Evolutionary conservation across 1,140 invertebrate genomes (phyloP), one percentile per base, ranked within the genome.

Genomic region (Bacillus rossius): DNA sequence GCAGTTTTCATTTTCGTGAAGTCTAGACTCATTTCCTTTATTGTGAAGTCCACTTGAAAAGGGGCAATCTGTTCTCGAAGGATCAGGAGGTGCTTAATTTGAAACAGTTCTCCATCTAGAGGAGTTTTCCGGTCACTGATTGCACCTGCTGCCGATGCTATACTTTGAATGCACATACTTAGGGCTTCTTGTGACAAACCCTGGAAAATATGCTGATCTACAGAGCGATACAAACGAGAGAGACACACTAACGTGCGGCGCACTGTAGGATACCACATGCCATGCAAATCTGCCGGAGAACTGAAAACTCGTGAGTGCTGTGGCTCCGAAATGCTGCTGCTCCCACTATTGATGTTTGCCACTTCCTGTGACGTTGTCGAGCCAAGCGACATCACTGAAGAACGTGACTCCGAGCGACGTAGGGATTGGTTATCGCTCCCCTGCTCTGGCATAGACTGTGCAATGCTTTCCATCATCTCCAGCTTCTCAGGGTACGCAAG

Each of bases 221-320:
- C 83, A 73, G 96, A 99, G 54, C 96, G 81, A 75, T 97, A 98
- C 0, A 99, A 78, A 62, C 98, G 88, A 0, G 95, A 98, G 1
- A 99, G 75, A 68, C 95, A 98, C 22, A 98, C 90, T 8, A 99
- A 73, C 0, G 96, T 97, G 49, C 97, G 77, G 14, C 96, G 79
- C 0, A 99, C 94, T 0, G 93, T 96, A 0, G 97, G 97, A 78
- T 98, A 99, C 97, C 97, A 99, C 94, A 99, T 97, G 1, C 96
- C 97, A 76, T 99, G 97, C 8, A 98, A 76, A 79, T 99, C 96
- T 20, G 96, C 95, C 0, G 94, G 92, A 0, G 93, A 96, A 67
- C 84, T 80, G 45, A 8, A 62, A 60, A 56, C 23, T 40, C 25
- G 54, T 41, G n/a, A 22, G 2, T 19, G 22, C 29, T 34, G 29